phyloP scores from a whole-genome alignment of 2,113 vertebrate genomes.

The Diadophis punctatus region DNA sequence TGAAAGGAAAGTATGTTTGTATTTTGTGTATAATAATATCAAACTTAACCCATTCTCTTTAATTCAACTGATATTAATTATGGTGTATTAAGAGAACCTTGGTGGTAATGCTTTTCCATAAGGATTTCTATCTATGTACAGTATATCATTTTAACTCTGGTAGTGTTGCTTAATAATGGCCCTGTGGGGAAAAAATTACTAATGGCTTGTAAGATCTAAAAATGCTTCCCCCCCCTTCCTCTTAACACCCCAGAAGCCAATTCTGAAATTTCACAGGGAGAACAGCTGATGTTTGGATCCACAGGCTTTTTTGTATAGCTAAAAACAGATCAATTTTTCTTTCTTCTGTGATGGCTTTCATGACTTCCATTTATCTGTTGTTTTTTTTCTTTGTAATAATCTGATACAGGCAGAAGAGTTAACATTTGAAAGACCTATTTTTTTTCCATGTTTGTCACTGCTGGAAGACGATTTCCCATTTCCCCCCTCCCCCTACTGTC shows the following conservation, averaged over 20 bases:
- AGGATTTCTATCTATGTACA: conserved; percentile 6
- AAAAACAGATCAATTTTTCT: conserved; percentile 45
- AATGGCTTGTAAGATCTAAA: background rate
- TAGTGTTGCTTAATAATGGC: conserved; percentile 42
- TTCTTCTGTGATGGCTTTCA: conserved; percentile 33
- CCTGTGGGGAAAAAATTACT: conserved; percentile 39
- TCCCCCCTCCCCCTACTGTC: background rate
- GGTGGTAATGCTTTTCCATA: conserved; percentile 40
- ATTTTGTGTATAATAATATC: conserved; percentile 53
- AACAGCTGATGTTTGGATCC: conserved; percentile 32
- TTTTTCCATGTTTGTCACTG: conserved; percentile 54
- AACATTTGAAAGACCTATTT: conserved; percentile 61
- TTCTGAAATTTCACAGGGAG: conserved; percentile 38
- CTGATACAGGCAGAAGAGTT: conserved; percentile 59
- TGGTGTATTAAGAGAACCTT: conserved; percentile 36
- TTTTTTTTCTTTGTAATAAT: conserved; percentile 66
- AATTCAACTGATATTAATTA: conserved; percentile 56
- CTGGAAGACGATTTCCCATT: conserved; percentile 1
- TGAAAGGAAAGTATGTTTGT: background rate
- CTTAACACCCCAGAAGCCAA: background rate
- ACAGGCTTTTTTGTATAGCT: conserved; percentile 28
- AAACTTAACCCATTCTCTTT: conserved; percentile 43
- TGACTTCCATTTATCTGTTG: conserved; percentile 43
- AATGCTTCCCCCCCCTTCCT: background rate
- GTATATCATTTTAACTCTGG: conserved; percentile 43